Percentiles rank a stretch among this genome's conserved stretches.
phyloP scores from a whole-genome alignment of 2,113 vertebrate species.

The Zapus hudsonius region DNA sequence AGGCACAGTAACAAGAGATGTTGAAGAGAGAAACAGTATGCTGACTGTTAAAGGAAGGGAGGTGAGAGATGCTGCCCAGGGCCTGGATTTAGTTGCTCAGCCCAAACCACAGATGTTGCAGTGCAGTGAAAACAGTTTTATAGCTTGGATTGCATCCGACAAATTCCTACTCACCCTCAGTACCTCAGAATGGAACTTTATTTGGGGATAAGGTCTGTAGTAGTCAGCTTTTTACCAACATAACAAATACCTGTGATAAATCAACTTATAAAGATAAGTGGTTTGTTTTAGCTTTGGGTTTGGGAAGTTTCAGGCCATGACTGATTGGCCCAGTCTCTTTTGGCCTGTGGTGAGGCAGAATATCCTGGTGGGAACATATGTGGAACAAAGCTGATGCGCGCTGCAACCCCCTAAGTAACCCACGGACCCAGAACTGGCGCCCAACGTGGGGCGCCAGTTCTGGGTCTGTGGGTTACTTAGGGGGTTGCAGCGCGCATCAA shows the following conservation, averaged over 20 bases:
- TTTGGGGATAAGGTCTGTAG: background rate
- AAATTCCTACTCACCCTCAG: too few species aligned
- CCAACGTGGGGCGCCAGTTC: too few species aligned
- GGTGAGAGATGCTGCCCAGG: background rate
- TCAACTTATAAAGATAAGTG: background rate
- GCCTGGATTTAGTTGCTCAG: background rate
- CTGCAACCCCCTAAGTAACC: too few species aligned
- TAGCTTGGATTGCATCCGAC: fast-evolving
- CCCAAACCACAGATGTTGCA: background rate
- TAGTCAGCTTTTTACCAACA: background rate
- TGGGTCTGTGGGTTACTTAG: too few species aligned
- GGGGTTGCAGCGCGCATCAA: too few species aligned
- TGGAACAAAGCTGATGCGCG: background rate
- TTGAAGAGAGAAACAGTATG: background rate
- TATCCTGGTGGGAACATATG: too few species aligned
- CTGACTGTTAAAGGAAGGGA: background rate
- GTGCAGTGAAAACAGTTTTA: background rate
- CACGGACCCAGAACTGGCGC: too few species aligned
- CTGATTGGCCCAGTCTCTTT: too few species aligned
- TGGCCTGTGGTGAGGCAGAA: background rate
- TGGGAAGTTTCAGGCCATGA: background rate
- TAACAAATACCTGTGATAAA: too few species aligned
- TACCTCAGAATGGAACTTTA: background rate
- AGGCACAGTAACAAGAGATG: background rate
- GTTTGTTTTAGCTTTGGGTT: background rate